These are phyloP conservation scores for Apaloderma vittatum DNA, from an alignment of 2,113 vertebrate genomes.

Conservation along the genomic window DNA sequence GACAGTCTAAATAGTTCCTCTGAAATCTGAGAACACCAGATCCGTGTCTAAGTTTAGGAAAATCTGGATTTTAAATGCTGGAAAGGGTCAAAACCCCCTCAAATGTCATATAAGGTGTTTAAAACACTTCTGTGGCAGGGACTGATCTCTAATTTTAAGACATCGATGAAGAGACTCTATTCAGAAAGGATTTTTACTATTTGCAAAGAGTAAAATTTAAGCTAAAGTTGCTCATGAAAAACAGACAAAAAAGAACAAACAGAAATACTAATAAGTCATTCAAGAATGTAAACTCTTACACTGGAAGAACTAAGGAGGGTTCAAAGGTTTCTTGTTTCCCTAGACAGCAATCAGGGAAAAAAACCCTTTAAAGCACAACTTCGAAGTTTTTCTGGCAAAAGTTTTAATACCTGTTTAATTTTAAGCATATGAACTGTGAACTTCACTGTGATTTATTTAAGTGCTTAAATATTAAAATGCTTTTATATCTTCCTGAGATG, in stretches of 20 bases:
- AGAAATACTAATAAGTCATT: background rate
- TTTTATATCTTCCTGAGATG: background rate
- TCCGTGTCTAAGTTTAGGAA: background rate
- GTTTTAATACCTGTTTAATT: background rate
- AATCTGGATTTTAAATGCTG: background rate
- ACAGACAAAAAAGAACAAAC: background rate
- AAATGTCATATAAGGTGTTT: background rate
- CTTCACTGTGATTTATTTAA: background rate
- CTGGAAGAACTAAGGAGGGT: background rate
- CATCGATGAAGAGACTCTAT: background rate
- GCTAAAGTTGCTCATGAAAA: background rate
- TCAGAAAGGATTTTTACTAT: background rate
- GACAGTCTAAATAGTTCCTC: background rate
- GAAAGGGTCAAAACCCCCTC: background rate
- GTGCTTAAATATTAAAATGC: background rate
- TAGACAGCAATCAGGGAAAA: background rate
- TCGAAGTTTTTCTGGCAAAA: background rate
- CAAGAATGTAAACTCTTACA: slow-evolving; percentile 3
- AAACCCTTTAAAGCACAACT: background rate
- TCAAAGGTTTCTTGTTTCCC: slow-evolving; percentile 28
- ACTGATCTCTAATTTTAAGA: background rate
- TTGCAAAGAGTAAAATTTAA: background rate
- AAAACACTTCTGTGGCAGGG: background rate
- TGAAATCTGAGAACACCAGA: background rate
- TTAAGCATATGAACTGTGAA: background rate